These are phyloP conservation scores for Butorides virescens DNA, from an alignment of 2,113 vertebrate genomes.

Conservation along the genomic window DNA sequence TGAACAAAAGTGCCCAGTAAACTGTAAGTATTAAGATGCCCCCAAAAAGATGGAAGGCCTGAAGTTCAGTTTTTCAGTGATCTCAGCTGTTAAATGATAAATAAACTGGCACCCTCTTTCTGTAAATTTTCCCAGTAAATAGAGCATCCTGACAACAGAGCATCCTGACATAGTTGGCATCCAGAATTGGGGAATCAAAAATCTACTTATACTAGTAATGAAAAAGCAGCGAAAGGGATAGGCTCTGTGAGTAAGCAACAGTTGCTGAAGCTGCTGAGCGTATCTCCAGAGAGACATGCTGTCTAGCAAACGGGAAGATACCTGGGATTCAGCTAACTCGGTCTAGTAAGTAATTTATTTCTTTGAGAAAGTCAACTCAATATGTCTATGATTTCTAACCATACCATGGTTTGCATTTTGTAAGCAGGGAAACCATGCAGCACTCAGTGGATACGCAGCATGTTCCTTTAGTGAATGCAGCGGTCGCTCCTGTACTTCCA, in stretches of 20 bases:
- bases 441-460: fast-evolving
- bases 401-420: neutral
- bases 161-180: neutral
- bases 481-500: neutral
- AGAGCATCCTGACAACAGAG: neutral
- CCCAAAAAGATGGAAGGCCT: neutral
- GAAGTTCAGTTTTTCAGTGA: neutral
- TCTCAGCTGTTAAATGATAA: neutral
- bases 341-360: neutral
- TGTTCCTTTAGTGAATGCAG: neutral
- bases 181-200: neutral
- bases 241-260: neutral
- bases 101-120: neutral
- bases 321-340: neutral
- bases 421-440: neutral
- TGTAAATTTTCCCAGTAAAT: neutral
- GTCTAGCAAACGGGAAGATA: neutral
- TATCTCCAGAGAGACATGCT: neutral
- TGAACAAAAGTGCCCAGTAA: neutral
- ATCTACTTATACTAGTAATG: neutral
- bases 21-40: neutral
- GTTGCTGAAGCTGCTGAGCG: neutral
- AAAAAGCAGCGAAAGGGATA: neutral
- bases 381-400: neutral
- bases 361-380: neutral